Base-by-base conservation (phyloP, 2,113 vertebrate species). In the Sakesphorus luctuosus region DNA sequence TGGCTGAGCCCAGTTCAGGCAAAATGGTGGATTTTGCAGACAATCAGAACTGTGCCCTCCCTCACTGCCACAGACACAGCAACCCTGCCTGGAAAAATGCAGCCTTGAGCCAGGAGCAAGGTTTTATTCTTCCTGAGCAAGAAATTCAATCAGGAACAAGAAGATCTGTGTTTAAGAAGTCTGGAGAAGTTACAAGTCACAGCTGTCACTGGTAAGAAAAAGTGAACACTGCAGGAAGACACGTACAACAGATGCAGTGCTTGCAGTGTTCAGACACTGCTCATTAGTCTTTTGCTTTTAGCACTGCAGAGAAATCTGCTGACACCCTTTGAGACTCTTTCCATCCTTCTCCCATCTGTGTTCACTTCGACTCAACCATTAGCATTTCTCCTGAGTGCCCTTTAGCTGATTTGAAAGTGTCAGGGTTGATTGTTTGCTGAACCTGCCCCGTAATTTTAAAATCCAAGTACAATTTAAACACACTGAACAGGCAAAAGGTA, bases 301-400 rank as follows among this genome's bases (percentile, higher is more conserved):
- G 80, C 28, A 52, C 43, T 40, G 47, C 52, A 71, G 72, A 90
- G 72, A 80, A 85, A 77, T 47, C 76, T 80, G 72, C 67, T 61
- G 72, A 74, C 33, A 55, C 7, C 19, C 36, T 67, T 35, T 24
- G 44, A 88, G 83, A 72, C 8, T 18, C 52, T 56, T 88, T 61
- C 49, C 59, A 86, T 31, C 46, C 40, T 68, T 79, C 29, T 67
- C 38, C 75, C 44, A 55, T 62, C 75, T 73, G 83, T 2, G 3
- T 16, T 90, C 89, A 68, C 82, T 55, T 44, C 49, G 79, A 38
- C 36, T 71, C 74, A 74, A 25, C 66, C 62, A 79, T 53, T 75
- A 90, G 61, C 74, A 75, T 68, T 92, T 87, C 71, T 92, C 74
- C 78, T 63, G 62, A 88, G 75, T 68, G 82, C 79, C 58, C 71